A percentile compares a stretch with the other conserved stretches of the same genome.
These are phyloP conservation scores for Glossosoma conforme DNA, from an alignment of 1,140 invertebrate genomes.

Conservation along the genomic window DNA sequence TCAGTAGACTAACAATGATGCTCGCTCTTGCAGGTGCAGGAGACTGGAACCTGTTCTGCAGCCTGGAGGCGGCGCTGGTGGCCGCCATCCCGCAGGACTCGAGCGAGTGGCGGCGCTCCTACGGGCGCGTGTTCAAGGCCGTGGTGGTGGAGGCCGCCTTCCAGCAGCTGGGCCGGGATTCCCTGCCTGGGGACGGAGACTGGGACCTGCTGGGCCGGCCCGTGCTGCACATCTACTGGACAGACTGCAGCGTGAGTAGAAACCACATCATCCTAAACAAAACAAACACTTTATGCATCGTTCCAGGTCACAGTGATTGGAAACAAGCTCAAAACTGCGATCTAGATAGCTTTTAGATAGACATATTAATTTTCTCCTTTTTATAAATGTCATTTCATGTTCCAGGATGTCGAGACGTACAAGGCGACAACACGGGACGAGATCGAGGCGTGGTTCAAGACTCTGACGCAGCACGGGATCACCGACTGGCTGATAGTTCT, in stretches of 20 bases:
- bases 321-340: no score
- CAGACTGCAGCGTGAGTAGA: conserved; percentile 82
- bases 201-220: conserved; percentile 78
- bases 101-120: conserved; percentile 85
- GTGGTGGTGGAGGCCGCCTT: conserved; percentile 83
- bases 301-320: no score
- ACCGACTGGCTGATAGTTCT: conserved; percentile 92
- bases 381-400: no score
- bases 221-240: conserved; percentile 93
- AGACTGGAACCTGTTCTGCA: conserved; percentile 78
- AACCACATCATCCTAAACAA: no score
- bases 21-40: conserved; percentile 68
- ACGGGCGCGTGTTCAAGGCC: conserved; percentile 71
- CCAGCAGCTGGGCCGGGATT: conserved; percentile 70
- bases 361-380: no score
- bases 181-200: conserved; percentile 64
- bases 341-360: no score
- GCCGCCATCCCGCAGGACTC: conserved; percentile 78
- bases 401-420: conserved; percentile 87
- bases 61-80: conserved; percentile 69
- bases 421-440: conserved; percentile 81
- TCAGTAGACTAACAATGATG: conserved; percentile 2
- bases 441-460: conserved; percentile 81
- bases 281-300: no score
- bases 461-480: conserved; percentile 67